A percentile compares a stretch with the other conserved stretches of the same genome.
phyloP scores from a whole-genome alignment of 2,113 vertebrate species.

The Odocoileus virginianus region DNA sequence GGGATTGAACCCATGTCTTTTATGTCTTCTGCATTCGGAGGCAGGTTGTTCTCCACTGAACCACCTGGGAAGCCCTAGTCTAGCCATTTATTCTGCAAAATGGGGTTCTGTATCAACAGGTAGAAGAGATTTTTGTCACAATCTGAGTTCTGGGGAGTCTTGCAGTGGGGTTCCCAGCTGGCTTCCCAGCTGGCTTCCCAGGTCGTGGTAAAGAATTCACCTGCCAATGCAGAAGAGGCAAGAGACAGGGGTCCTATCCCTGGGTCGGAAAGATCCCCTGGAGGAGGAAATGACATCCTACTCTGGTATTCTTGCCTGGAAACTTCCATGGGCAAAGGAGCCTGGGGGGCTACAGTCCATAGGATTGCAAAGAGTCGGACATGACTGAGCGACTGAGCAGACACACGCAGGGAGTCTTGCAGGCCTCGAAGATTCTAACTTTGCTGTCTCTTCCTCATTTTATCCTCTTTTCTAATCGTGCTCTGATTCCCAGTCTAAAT shows the following conservation, averaged over 20 bases:
- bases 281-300: not conserved
- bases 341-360: not conserved
- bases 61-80: not conserved
- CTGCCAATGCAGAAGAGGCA: not conserved
- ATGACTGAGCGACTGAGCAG: not conserved
- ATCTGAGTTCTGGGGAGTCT: not conserved
- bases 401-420: not conserved
- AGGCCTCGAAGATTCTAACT: not conserved
- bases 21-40: not conserved
- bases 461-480: not conserved
- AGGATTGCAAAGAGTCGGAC: not conserved
- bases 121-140: not conserved
- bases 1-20: not conserved
- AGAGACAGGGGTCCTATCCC: not conserved
- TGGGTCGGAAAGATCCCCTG: not conserved
- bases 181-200: too few species aligned
- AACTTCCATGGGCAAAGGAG: not conserved
- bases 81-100: not conserved
- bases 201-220: not conserved
- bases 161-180: not conserved
- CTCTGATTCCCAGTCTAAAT: not conserved
- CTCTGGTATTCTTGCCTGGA: not conserved
- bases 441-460: not conserved
- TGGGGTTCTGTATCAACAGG: not conserved
- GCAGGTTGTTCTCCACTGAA: not conserved